Evolutionary conservation across 1,140 invertebrate genomes (phyloP).

Genomic region (Drosophila truncata): DNA sequence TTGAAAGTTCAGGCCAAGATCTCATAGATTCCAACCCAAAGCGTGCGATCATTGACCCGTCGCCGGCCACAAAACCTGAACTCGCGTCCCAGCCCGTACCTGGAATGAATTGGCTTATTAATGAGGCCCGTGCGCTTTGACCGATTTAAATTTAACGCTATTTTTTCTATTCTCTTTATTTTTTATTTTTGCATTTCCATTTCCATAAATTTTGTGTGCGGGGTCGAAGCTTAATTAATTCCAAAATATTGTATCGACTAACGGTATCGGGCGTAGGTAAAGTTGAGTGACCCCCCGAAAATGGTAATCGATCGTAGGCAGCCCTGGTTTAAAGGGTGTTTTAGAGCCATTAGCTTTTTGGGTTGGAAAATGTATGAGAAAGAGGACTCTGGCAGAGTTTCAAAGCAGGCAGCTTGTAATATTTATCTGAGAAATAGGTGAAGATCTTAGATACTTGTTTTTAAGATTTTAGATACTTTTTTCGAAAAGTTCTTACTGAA

Average conservation of each 20-base stretch:
- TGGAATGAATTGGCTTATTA: conserved; percentile 39
- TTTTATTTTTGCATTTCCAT: conserved; percentile 30
- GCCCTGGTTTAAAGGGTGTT: background rate
- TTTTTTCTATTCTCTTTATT: conserved; percentile 1
- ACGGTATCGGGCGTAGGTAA: conserved; percentile 33
- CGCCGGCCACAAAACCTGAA: conserved; percentile 4
- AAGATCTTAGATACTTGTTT: background rate
- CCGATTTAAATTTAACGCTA: conserved; percentile 47
- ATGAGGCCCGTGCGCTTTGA: conserved; percentile 63
- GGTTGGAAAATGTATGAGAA: no score
- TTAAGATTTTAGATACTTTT: background rate
- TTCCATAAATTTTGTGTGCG: conserved; percentile 15
- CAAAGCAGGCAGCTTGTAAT: background rate
- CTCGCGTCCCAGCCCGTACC: background rate
- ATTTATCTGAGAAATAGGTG: background rate
- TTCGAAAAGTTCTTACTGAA: background rate
- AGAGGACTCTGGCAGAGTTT: background rate
- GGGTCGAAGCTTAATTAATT: conserved; percentile 13
- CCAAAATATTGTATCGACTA: conserved; percentile 12
- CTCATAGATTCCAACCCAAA: background rate
- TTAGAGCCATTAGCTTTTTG: conserved; percentile 29
- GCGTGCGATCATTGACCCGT: conserved; percentile 51
- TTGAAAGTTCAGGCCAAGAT: conserved; percentile 48
- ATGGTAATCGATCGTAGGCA: conserved; percentile 6
- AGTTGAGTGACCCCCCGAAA: conserved; percentile 1